Conservation (phyloP, 2,113 vertebrate species). For the Sebastes fasciatus region DNA sequence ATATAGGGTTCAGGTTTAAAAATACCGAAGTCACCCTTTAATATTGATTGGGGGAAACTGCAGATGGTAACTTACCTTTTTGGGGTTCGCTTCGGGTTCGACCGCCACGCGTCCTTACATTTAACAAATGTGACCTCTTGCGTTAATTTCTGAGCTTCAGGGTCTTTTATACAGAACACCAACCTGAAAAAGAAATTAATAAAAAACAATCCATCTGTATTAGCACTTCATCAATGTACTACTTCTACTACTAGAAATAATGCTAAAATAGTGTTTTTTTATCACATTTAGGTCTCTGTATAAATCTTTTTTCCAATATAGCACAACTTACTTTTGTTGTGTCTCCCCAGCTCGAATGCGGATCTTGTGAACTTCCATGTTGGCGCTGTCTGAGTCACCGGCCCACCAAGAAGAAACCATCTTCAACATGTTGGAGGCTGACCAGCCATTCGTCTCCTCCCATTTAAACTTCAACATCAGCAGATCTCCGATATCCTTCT, state of each 20-base stretch:
- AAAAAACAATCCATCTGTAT: neutral
- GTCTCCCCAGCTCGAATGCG: constrained; percentile 83
- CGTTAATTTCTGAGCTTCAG: constrained; percentile 36
- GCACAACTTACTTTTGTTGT: constrained; percentile 78
- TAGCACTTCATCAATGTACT: neutral
- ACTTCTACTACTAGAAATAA: neutral
- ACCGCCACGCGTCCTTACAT: constrained; percentile 79
- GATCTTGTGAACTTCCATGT: constrained; percentile 80
- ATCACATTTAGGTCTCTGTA: neutral
- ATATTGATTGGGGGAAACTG: neutral
- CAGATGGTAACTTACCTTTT: constrained; percentile 64
- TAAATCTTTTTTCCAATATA: neutral
- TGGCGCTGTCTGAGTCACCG: constrained; percentile 41
- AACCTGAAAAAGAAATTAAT: constrained; percentile 64
- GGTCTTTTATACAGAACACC: constrained; percentile 80
- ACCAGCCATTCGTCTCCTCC: constrained; percentile 78
- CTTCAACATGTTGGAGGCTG: constrained; percentile 71
- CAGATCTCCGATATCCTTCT: constrained; percentile 84
- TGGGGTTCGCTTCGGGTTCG: constrained; percentile 25
- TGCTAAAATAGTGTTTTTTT: neutral
- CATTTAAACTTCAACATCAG: constrained; percentile 83
- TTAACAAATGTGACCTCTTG: constrained; percentile 81
- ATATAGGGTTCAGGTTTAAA: neutral
- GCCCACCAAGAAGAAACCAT: constrained; percentile 83
- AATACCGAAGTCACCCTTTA: neutral